Base-by-base conservation (phyloP, 1,140 invertebrate species). In the Amyelois transitella region DNA sequence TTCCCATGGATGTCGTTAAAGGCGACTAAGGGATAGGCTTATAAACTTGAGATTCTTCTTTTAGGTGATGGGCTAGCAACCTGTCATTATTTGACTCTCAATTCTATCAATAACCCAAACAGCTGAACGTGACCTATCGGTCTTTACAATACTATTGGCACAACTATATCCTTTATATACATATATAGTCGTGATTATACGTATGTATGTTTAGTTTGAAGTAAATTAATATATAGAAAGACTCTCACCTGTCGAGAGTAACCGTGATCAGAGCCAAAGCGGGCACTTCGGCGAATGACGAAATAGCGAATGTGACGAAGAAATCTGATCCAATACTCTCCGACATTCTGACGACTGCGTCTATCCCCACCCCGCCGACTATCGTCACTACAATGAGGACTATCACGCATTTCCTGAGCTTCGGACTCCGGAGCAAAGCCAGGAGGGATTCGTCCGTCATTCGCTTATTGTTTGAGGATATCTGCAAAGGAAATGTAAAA, bases 291-390 rank as follows among this genome's bases (percentile, higher is more conserved):
- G 83, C 81, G 0, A 74, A 69, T 0, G 81, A 75, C 0, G 75
- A 77, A 6, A 87, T 60, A 0, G 82, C 76, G 60, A 88, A 88
- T 0, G 81, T 81, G 0, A 79, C 53, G 64, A 88, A 88, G 56
- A 87, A 73, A 56, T 87, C 64, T 53, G 78, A 47, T 1, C 81
- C 85, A 0, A 88, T 65, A 32, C 58, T 75, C 56, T 82, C 77
- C 3, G 86, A 71, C 12, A 48, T 19, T 10, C 45, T 14, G 8
- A 48, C n/a, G 20, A 48, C 20, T 1, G 18, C 45, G n/a, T 48
- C 45, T 2, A 48, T 12, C 4, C 18, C 45, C 18, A 48, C n/a
- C 1, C 14, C 7, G 21, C 18, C 7, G 18, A 21, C 10, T 21
- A 21, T 21, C 14, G 18, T 48, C 7, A 17, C 19, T 12, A 48